These are phyloP conservation scores for Protaetia brevitarsis DNA, from an alignment of 1,140 invertebrate genomes.

Conservation along the genomic window DNA sequence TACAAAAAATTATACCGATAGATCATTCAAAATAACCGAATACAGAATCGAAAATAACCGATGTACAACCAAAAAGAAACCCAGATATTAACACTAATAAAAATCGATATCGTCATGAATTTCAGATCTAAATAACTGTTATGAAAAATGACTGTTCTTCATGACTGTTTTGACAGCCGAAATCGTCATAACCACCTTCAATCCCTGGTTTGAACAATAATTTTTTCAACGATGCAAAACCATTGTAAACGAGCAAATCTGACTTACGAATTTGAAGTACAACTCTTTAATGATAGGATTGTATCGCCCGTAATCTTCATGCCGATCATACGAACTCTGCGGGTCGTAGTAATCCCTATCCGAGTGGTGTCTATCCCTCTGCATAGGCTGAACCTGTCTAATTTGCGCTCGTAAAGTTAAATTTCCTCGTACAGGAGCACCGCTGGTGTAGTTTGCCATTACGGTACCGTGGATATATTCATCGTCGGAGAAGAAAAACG, in stretches of 20 bases:
- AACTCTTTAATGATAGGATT: background rate
- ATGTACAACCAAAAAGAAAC: too few species aligned
- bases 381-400: conserved; percentile 59
- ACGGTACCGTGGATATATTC: conserved; percentile 77
- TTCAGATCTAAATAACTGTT: too few species aligned
- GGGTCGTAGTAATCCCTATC: conserved; percentile 25
- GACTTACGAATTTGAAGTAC: conserved; percentile 19
- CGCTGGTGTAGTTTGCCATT: conserved; percentile 91
- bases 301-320: background rate
- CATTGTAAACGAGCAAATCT: too few species aligned
- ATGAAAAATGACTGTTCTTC: too few species aligned
- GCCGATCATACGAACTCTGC: conserved; percentile 19
- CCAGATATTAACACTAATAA: too few species aligned
- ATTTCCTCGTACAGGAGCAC: conserved; percentile 79
- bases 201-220: background rate
- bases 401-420: conserved; percentile 78
- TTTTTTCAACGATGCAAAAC: background rate
- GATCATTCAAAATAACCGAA: too few species aligned
- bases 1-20: too few species aligned
- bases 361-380: conserved; percentile 27
- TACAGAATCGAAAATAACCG: too few species aligned
- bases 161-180: too few species aligned
- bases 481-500: conserved; percentile 86
- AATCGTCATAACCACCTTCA: too few species aligned
- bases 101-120: too few species aligned